Evolutionary conservation across 2,888 invertebrate genomes (phyloP).

Genomic region (Drosophila limbata): DNA sequence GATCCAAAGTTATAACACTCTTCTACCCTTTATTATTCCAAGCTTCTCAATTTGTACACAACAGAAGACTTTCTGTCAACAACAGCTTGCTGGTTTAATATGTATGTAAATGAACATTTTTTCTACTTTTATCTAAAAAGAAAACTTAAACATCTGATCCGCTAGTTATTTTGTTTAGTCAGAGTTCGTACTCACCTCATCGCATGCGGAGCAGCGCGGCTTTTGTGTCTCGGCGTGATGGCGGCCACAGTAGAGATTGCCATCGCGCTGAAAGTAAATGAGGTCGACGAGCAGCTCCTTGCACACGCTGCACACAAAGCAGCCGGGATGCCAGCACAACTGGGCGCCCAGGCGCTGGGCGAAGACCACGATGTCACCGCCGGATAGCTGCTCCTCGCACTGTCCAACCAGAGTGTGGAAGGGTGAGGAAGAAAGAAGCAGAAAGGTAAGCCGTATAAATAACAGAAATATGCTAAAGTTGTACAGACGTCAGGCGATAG

Average conservation of each 20-base stretch:
- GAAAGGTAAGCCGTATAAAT: slow-evolving; percentile 58
- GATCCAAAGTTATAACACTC: background rate
- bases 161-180: background rate
- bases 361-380: slow-evolving; percentile 96
- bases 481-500: slow-evolving; percentile 59
- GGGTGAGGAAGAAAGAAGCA: background rate
- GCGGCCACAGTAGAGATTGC: slow-evolving; percentile 96
- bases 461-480: slow-evolving; percentile 73
- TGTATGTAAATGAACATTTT: too few relatives aligned
- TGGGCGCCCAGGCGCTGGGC: slow-evolving; percentile 94
- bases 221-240: slow-evolving; percentile 99
- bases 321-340: slow-evolving; percentile 97
- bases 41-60: background rate
- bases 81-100: too few relatives aligned
- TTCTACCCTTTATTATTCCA: background rate
- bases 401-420: slow-evolving; percentile 84
- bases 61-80: too few relatives aligned
- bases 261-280: slow-evolving; percentile 97
- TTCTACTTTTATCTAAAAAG: too few relatives aligned
- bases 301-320: slow-evolving; percentile 96
- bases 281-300: slow-evolving; percentile 97
- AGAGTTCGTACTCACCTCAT: slow-evolving; percentile 91
- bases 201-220: slow-evolving; percentile 98
- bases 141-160: background rate
- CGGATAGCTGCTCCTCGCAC: slow-evolving; percentile 93